phyloP scores from a whole-genome alignment of 2,888 invertebrate genomes.

The Plutella xylostella region DNA sequence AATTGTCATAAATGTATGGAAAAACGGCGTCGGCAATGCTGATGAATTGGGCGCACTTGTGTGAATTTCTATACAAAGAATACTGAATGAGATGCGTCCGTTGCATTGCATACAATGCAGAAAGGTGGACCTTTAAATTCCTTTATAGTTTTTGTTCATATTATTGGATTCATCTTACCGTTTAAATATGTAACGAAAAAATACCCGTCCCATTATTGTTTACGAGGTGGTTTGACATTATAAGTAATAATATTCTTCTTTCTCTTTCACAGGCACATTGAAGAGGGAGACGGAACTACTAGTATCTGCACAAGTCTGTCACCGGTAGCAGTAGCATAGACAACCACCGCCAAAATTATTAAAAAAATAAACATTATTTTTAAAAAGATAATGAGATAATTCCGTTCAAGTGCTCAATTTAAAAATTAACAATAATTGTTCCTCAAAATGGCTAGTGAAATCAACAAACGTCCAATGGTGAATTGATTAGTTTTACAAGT shows the following conservation, averaged over 20 bases:
- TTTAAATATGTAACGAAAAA: too few relatives aligned
- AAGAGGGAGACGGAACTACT: conserved; percentile 20
- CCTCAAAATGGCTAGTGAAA: conserved; percentile 45
- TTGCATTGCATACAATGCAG: too few relatives aligned
- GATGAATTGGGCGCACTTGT: too few relatives aligned
- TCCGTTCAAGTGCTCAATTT: conserved; percentile 25
- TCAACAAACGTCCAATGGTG: conserved; percentile 35
- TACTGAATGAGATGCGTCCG: too few relatives aligned
- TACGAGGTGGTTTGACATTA: conserved; percentile 33
- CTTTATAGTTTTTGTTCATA: too few relatives aligned
- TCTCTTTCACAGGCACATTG: conserved; percentile 45
- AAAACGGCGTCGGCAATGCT: too few relatives aligned
- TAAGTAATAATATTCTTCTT: conserved; percentile 24
- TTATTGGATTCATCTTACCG: too few relatives aligned
- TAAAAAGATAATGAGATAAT: conserved; percentile 23
- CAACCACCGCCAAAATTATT: conserved; percentile 24
- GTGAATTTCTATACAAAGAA: too few relatives aligned
- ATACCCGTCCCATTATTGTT: too few relatives aligned
- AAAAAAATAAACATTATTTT: conserved; percentile 9
- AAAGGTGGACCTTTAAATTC: too few relatives aligned
- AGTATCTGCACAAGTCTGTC: conserved; percentile 24
- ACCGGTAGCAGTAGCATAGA: conserved; percentile 22
- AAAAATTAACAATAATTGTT: conserved; percentile 27
- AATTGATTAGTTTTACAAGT: conserved; percentile 31
- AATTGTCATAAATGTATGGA: too few relatives aligned